A percentile compares a stretch with the other conserved stretches of the same genome.
Conservation (phyloP, 2,113 vertebrate genomes). For the Meleagris gallopavo region DNA sequence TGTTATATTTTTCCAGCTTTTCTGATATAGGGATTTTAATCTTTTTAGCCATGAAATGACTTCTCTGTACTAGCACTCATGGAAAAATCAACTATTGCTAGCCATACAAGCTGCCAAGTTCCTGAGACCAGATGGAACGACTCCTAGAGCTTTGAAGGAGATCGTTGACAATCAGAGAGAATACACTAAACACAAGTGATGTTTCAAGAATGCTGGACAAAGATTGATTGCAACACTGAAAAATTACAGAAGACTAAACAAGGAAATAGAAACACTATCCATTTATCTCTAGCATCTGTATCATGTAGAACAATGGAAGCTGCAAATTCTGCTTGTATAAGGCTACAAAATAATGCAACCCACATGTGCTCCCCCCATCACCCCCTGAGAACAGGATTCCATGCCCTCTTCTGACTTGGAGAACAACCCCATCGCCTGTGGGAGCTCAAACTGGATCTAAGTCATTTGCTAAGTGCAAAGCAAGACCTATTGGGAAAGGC, state of each 20-base stretch:
- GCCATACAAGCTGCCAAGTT: slow-evolving; percentile 34
- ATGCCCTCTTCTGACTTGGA: neutral
- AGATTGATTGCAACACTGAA: slow-evolving; percentile 10
- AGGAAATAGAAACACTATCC: slow-evolving; percentile 31
- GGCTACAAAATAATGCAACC: neutral
- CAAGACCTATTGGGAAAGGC: neutral
- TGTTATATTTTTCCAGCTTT: slow-evolving; percentile 61
- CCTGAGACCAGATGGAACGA: slow-evolving; percentile 47
- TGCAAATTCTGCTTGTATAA: neutral
- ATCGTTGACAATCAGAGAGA: slow-evolving; percentile 31
- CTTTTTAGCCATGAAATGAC: slow-evolving; percentile 68
- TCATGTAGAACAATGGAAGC: neutral
- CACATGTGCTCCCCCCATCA: accelerated
- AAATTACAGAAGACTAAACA: slow-evolving; percentile 29
- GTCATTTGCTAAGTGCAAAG: neutral
- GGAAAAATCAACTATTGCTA: neutral
- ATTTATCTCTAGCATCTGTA: slow-evolving; percentile 35
- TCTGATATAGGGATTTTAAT: slow-evolving; percentile 65
- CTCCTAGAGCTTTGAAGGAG: slow-evolving; percentile 43
- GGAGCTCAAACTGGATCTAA: neutral
- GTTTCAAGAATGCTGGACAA: slow-evolving; percentile 5
- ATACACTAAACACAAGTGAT: neutral
- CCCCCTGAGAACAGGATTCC: accelerated
- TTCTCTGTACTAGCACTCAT: slow-evolving; percentile 28
- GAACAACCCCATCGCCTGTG: neutral